Evolutionary conservation across 2,797 vertebrate species (phyloP), one percentile per base, ranked within the genome.

Genomic region (Lophura swinhoii): DNA sequence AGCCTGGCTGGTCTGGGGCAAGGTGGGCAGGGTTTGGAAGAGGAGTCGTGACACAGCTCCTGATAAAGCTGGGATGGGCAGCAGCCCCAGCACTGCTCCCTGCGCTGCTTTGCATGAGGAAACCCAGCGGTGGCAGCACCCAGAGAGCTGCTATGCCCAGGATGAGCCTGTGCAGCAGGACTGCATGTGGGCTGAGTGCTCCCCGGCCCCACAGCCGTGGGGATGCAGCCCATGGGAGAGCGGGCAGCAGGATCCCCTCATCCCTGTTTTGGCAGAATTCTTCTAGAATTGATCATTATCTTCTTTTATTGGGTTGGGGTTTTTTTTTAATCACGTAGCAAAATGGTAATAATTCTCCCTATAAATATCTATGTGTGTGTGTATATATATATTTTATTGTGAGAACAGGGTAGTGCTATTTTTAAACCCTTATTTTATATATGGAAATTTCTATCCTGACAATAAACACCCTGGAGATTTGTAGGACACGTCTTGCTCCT

Each of bases 401-500:
- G 66, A 95, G 62, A 77, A 56, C 68, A 79, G 68, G 81, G 44
- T 91, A 94, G 93, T 59, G 43, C 44, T 96, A 46, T 96, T 97
- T 96, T 94, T 86, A 86, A 96, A 95, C 64, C 81, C 35, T 70
- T 94, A 73, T 96, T 96, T 94, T 96, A 92, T 94, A 73, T 87
- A 75, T 77, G 91, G 76, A 79, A 84, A 86, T 84, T 91, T 86
- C 87, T 95, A 46, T 92, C 66, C 53, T 88, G 93, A 81, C 59
- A 97, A 97, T 97, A 97, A 97, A 96, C 31, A 60, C 84, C 58
- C 77, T 91, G 70, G 91, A 91, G 64, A 62, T 96, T 97, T 96
- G 90, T 95, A 94, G 81, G 75, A 66, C 18, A 3, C 0, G 43
- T 78, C 15, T 22, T 8, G 81, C 39, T 93, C 59, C 67, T 95